Evolutionary conservation across 1,140 invertebrate species (phyloP), one percentile per base, ranked within the genome.

Genomic region (Drosophila parabipectinata): DNA sequence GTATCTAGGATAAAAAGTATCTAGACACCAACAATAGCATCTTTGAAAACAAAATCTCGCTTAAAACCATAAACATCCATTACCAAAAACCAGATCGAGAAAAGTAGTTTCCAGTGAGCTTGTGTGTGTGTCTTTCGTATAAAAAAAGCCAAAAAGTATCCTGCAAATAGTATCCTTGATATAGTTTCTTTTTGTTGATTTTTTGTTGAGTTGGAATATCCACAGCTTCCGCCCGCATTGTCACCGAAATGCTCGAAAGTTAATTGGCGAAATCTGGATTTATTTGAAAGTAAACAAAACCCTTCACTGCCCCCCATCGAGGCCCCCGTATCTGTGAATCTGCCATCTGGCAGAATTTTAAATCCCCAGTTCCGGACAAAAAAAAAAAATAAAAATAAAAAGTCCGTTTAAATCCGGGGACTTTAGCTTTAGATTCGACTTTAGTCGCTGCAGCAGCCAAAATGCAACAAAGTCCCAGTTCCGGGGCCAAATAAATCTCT

Each of bases 401-500:
- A 44, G 12, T n/a, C 41, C 12, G 4, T 10, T 44, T 14, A 44
- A 47, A 44, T 15, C 41, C 15, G 41, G 14, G n/a, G 15, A 15
- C 26, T 47, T 58, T 32, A 9, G 15, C 4, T 21, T 47, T 34
- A 9, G 5, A 2, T 57, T 41, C 26, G 24, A 14, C 55, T 37
- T 37, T 37, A 37, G 34, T 37, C 34, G 34, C 34, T 37, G 34
- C 2, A 12, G 28, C 41, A 41, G 2, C 41, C 55, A 47, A 57
- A 44, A 14, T 44, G 34, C 34, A 15, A 44, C 41, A 44, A 44
- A 44, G 41, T 47, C 44, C 44, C 44, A 47, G 44, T 47, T 47
- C 44, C 44, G 44, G 44, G 15, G 54, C 39, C 26, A 45, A 58
- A 58, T 58, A 58, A 58, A 58, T 58, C 63, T 61, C 63, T 45